phyloP scores from a whole-genome alignment of 2,797 vertebrate genomes.

The Sebastes trivittatus region DNA sequence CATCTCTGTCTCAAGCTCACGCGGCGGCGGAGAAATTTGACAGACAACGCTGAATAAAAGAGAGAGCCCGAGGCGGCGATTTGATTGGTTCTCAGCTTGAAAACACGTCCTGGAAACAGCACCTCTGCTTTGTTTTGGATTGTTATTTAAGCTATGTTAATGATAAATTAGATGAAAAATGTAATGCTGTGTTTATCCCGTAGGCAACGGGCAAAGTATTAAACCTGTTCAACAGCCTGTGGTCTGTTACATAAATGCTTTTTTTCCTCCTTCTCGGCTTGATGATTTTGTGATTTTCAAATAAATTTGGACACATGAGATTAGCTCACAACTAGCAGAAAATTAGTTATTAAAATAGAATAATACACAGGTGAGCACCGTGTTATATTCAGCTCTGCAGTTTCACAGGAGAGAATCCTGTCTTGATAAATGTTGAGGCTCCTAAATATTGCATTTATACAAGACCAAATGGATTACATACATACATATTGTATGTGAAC shows the following conservation, averaged over 20 bases:
- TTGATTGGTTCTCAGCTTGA: slow-evolving; percentile 55
- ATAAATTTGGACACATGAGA: neutral
- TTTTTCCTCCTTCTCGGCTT: neutral
- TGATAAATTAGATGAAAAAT: slow-evolving; percentile 38
- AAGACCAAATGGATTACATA: neutral
- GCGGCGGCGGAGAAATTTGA: slow-evolving; percentile 15
- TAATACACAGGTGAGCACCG: neutral
- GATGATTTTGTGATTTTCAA: slow-evolving; percentile 12
- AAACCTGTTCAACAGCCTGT: slow-evolving; percentile 40
- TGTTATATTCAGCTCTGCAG: neutral
- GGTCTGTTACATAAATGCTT: neutral
- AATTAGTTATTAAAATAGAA: neutral
- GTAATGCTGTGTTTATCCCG: slow-evolving; percentile 17
- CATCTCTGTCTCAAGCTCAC: slow-evolving; percentile 31
- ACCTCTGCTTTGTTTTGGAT: slow-evolving; percentile 34
- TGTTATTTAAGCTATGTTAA: slow-evolving; percentile 46
- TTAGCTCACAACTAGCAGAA: neutral
- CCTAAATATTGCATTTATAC: neutral
- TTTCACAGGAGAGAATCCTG: neutral
- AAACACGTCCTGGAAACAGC: slow-evolving; percentile 26
- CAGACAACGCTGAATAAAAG: slow-evolving; percentile 12
- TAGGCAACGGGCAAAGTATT: slow-evolving; percentile 31
- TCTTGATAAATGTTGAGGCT: neutral
- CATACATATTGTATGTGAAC: neutral
- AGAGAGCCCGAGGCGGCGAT: slow-evolving; percentile 27